Evolutionary conservation across 2,113 vertebrate genomes (phyloP), one percentile per base, ranked within the genome.

Genomic region (Sceloporus undulatus): DNA sequence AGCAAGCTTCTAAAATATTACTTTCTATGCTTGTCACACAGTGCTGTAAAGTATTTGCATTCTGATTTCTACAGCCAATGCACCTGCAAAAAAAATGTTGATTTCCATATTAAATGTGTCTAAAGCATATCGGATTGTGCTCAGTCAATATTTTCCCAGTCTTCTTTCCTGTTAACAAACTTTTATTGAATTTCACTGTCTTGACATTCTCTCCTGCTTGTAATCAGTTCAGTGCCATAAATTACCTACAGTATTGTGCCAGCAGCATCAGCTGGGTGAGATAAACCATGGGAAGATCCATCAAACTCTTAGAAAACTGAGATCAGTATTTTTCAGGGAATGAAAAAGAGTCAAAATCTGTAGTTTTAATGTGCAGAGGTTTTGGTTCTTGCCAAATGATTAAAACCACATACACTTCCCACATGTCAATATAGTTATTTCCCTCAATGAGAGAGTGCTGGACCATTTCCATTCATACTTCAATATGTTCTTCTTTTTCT

Each of bases 221-320:
- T 25, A 59, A 88, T 88, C 74, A 48, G n/a, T 42, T 84, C 79
- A 79, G n/a, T 59, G 18, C 25, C 65, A 42, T 78, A 88, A 77
- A 84, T 88, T 84, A 88, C 27, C 23, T 84, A n/a, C 5, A 87
- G 48, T 68, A 84, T 42, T 4, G 5, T 84, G 87, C 52, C 87
- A 88, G 29, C 73, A 84, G 62, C 68, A 10, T 84, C 42, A 71
- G 29, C 14, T 6, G 11, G 13, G 7, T 86, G 62, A 68, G 42
- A 54, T 52, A 66, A 48, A 75, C 79, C 34, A 84, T 48, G 79
- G 48, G 48, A 77, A 38, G 42, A 84, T 84, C 42, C 42, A 78
- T 59, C 40, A 78, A 56, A 27, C 25, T 27, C 48, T 84, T 68
- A 78, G 62, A 77, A 77, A 78, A 71, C 13, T 9, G 52, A 59